Evolutionary conservation across 2,797 vertebrate genomes (phyloP), one percentile per base, ranked within the genome.

Genomic region (Chelidonichthys spinosus): DNA sequence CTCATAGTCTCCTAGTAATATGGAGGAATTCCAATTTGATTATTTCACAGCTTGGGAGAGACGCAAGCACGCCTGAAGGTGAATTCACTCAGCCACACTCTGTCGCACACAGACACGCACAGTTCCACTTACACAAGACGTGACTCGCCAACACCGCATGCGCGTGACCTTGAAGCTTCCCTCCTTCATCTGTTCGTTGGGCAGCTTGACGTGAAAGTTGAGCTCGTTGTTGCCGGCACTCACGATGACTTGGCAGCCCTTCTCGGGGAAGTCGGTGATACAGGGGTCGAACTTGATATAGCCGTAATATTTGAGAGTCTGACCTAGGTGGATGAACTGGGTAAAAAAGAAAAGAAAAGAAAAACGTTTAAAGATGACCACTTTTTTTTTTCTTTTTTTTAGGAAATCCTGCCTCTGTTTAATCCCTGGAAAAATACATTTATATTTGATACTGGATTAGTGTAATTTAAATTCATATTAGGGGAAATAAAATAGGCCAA

Each of bases 151-250:
- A 90, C 98, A 99, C 58, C 98, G 95, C 98, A 99, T 99, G 60
- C 98, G 97, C 0, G 98, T 99, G 74, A 99, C 98, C 90, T 98
- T 98, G 94, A 99, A 99, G 92, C 97, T 98, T 62, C 97, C 98
- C 86, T 99, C 98, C 63, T 99, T 99, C 92, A 98, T 96, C 82
- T 98, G 98, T 40, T 99, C 97, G 0, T 86, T 98, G 17, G 97
- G 97, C 70, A 99, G 93, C 85, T 97, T 97, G 87, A 99, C 96
- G 76, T 99, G 98, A 89, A 99, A 99, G 94, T 98, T 98, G 86
- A 99, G 97, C 86, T 99, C 97, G 0, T 97, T 98, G 95, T 98
- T 99, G 83, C 98, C 98, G 0, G 98, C 97, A 0, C 97, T 97
- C 76, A 99, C 97, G 0, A 99, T 96, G 43, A 99, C 98, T 0